These are phyloP conservation scores for Eristalis intricaria DNA, from an alignment of 2,888 invertebrate species.

Conservation along the genomic window DNA sequence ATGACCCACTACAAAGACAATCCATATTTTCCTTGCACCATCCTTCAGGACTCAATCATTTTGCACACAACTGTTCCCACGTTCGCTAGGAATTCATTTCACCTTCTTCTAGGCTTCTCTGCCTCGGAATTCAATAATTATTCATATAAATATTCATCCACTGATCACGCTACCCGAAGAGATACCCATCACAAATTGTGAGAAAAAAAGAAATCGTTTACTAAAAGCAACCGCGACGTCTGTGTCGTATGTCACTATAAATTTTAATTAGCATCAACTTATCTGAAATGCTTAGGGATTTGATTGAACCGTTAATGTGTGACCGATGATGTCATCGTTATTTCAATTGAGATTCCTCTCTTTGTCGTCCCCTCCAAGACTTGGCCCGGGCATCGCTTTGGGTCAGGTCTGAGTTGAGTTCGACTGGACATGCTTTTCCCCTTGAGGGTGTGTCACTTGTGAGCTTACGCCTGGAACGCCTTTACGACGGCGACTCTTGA, in stretches of 20 bases:
- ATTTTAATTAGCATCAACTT: constrained; percentile 54
- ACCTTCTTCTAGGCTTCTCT: background rate
- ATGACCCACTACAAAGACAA: too few relatives aligned
- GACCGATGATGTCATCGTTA: constrained; percentile 54
- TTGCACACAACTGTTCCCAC: background rate
- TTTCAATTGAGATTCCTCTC: constrained; percentile 29
- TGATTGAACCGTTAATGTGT: constrained; percentile 58
- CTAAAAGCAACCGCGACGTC: background rate
- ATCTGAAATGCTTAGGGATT: constrained; percentile 57
- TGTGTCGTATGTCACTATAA: constrained; percentile 38
- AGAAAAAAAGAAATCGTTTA: background rate
- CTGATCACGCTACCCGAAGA: background rate
- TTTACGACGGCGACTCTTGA: too few relatives aligned
- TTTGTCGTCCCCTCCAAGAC: background rate
- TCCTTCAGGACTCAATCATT: background rate
- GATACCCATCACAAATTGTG: background rate
- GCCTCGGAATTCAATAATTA: background rate
- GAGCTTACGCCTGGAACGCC: background rate
- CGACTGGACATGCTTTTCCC: background rate
- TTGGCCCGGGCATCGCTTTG: constrained; percentile 48
- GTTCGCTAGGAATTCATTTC: background rate
- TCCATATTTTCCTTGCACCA: background rate
- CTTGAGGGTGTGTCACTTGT: background rate
- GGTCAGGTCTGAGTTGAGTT: constrained; percentile 47
- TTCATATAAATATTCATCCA: background rate